Base-by-base conservation (phyloP, 2,888 invertebrate genomes). In the Watsonalla cultraria region DNA sequence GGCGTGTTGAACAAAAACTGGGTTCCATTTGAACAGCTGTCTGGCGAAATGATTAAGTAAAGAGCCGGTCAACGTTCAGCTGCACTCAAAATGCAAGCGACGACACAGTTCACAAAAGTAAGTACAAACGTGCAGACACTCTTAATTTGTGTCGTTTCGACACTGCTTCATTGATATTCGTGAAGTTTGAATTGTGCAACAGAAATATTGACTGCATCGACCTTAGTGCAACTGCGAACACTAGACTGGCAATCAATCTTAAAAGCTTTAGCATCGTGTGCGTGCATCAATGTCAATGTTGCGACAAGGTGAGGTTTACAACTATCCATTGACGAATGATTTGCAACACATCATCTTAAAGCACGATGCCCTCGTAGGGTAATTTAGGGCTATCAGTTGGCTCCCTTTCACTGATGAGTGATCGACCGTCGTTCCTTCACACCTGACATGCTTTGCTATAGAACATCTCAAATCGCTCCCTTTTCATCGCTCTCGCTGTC, bases 391-490 rank as follows among this genome's bases (percentile, higher is more conserved):
- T 82, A 82, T 82, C 80, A 75, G 69, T 74, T 72, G 69, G 66
- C 66, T 65, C 70, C 73, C 85, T 87, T 89, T 87, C 88, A 82
- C 84, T 71, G 80, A 84, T 81, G 80, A 83, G 82, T 82, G 82
- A 85, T 83, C 80, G 72, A 65, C 72, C 65, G 64, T 67, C 71
- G 73, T 76, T 77, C 77, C 82, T 78, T 78, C 68, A 72, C 78
- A 76, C 73, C 75, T 77, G 67, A 68, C 70, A 66, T 73, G 72
- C 68, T 72, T 66, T 65, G 71, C 75, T 73, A 73, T 80, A 74
- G 72, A 76, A 68, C 72, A 72, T 65, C 74, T 80, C 79, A 81
- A 79, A 86, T 82, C 77, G 78, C 82, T 84, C 83, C 80, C 75
- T 75, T 84, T 86, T 85, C 84, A 81, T 76, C 78, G 79, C 75